Conservation (phyloP, 2,797 vertebrate genomes). For the Sebastes paucispinis region DNA sequence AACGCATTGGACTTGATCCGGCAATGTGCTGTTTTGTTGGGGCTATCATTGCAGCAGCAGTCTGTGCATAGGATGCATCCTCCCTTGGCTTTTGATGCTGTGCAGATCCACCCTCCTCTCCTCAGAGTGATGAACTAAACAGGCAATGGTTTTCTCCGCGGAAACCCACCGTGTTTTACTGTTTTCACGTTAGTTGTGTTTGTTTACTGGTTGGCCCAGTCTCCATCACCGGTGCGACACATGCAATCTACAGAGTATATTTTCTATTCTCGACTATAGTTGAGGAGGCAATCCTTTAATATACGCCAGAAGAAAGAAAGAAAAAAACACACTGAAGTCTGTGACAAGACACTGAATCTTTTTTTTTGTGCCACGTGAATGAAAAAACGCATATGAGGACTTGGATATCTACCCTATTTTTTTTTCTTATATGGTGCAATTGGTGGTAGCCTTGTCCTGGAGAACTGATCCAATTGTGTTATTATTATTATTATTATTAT, state of each 20-base stretch:
- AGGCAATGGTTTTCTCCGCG: conserved; percentile 91
- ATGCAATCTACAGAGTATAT: conserved; percentile 88
- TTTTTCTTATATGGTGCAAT: conserved; percentile 89
- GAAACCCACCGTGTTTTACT: conserved; percentile 87
- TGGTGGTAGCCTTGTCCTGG: conserved; percentile 93
- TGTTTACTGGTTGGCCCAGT: conserved; percentile 85
- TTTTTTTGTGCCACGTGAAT: conserved; percentile 87
- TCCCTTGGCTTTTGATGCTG: conserved; percentile 92
- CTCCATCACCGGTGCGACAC: conserved; percentile 88
- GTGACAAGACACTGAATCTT: conserved; percentile 85
- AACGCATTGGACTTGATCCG: conserved; percentile 81
- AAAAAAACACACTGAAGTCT: conserved; percentile 84
- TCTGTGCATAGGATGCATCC: conserved; percentile 94
- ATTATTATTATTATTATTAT: conserved; percentile 71
- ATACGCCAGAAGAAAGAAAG: conserved; percentile 86
- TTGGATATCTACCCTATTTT: conserved; percentile 89
- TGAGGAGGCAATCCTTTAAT: conserved; percentile 84
- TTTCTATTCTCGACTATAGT: conserved; percentile 83
- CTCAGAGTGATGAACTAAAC: conserved; percentile 90
- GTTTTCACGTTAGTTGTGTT: conserved; percentile 91
- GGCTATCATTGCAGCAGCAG: conserved; percentile 90
- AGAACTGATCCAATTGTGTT: conserved; percentile 94
- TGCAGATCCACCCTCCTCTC: conserved; percentile 94
- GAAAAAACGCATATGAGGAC: conserved; percentile 86
- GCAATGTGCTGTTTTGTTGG: conserved; percentile 84